Percentiles rank a stretch among this genome's conserved stretches.
phyloP scores from a whole-genome alignment of 2,113 vertebrate species.

The Oreochromis tanganicae region DNA sequence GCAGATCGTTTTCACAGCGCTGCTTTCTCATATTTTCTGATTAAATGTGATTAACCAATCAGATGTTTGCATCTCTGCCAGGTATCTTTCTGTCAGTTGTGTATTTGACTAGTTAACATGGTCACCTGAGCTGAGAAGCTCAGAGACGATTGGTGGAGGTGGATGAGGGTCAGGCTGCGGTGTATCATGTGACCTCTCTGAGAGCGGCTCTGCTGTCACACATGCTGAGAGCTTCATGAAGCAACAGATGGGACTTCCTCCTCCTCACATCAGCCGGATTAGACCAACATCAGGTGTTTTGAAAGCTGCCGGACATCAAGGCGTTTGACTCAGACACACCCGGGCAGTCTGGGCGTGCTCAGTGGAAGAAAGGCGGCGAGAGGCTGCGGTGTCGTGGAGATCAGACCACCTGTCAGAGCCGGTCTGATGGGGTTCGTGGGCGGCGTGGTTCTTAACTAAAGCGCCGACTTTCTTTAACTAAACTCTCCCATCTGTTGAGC shows the following conservation, averaged over 20 bases:
- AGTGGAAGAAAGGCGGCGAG: constrained; percentile 37
- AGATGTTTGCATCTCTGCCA: not conserved
- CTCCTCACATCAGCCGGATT: not conserved
- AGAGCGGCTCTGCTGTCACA: not conserved
- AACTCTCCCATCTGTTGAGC: constrained; percentile 90
- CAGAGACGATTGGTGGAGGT: not conserved
- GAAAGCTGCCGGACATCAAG: constrained; percentile 6
- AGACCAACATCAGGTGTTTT: not conserved
- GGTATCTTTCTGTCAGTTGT: not conserved
- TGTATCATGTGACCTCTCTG: not conserved
- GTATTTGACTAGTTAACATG: not conserved
- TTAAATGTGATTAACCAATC: not conserved
- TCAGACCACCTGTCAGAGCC: constrained; percentile 88
- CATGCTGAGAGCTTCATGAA: not conserved
- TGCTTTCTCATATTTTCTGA: too few relatives aligned
- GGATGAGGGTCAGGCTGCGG: not conserved
- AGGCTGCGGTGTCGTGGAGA: not conserved
- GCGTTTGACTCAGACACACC: constrained; percentile 33
- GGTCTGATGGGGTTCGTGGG: constrained; percentile 47
- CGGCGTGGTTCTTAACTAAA: constrained; percentile 71
- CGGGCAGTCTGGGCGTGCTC: constrained; percentile 13
- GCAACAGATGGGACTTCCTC: constrained; percentile 9
- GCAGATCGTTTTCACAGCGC: too few relatives aligned
- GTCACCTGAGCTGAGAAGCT: not conserved
- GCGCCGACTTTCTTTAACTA: constrained; percentile 73